Conservation (phyloP, 30 jellyfish, hydroid and myxozoan genomes). For the Nemopilema nomurai region DNA sequence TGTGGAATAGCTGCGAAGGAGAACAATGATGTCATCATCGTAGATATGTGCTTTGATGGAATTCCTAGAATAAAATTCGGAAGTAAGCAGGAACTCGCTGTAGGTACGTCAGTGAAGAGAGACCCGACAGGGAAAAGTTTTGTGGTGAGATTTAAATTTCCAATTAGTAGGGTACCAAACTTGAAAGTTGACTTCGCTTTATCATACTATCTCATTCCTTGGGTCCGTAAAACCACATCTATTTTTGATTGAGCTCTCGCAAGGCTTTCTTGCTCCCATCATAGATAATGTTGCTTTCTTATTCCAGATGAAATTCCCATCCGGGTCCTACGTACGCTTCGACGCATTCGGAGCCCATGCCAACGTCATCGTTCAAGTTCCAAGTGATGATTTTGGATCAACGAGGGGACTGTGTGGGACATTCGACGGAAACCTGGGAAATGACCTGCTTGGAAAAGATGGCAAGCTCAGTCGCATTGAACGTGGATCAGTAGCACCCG, state of each 20-base stretch:
- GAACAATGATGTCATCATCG: conserved; percentile 22
- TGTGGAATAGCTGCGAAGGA: conserved; percentile 62
- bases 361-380: conserved; percentile 40
- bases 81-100: conserved; percentile 16
- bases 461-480: conserved; percentile 11
- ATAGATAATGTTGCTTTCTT: not conserved
- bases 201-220: not conserved
- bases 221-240: too few relatives aligned
- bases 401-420: conserved; percentile 73
- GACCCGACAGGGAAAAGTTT: conserved; percentile 41
- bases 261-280: not conserved
- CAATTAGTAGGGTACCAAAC: not conserved
- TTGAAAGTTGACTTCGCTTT: not conserved
- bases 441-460: conserved; percentile 48
- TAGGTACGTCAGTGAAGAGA: conserved; percentile 12
- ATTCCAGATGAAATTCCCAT: conserved; percentile 44
- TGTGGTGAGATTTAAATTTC: conserved; percentile 2
- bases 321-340: conserved; percentile 35
- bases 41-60: conserved; percentile 27
- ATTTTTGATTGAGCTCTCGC: not conserved
- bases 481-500: conserved; percentile 6
- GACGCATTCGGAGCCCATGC: conserved; percentile 15
- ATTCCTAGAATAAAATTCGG: conserved; percentile 33
- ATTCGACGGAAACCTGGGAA: conserved; percentile 21
- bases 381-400: conserved; percentile 30